Percentiles rank a stretch among this genome's conserved stretches.
These are phyloP conservation scores for Ictalurus punctatus DNA, from an alignment of 2,113 vertebrate genomes.

Conservation along the genomic window DNA sequence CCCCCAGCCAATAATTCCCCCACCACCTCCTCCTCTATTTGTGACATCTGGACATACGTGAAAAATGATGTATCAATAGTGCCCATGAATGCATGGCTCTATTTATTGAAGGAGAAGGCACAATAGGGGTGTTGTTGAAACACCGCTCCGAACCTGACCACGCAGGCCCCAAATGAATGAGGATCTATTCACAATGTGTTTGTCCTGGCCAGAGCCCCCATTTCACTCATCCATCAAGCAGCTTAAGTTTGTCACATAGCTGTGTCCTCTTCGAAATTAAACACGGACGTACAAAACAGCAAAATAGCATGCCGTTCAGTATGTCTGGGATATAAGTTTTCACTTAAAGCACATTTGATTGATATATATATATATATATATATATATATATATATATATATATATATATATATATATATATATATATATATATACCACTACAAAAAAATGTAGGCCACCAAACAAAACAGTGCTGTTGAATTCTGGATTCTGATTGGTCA, in stretches of 20 bases:
- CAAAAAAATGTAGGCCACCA: not conserved
- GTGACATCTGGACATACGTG: constrained; percentile 61
- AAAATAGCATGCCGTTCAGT: not conserved
- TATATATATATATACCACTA: too few species aligned
- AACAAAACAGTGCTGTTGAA: not conserved
- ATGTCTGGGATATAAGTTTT: not conserved
- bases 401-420: too few species aligned
- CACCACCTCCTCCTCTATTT: not conserved
- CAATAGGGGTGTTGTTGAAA: constrained; percentile 72
- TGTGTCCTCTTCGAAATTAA: constrained; percentile 54
- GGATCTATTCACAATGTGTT: constrained; percentile 66
- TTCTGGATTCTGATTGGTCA: constrained; percentile 8
- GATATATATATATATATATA: not conserved
- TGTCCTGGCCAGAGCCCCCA: constrained; percentile 62
- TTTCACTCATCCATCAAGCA: constrained; percentile 61
- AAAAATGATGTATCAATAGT: constrained; percentile 74
- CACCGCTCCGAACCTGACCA: constrained; percentile 68
- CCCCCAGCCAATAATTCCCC: not conserved
- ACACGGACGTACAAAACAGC: not conserved
- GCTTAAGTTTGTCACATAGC: constrained; percentile 50
- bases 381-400: too few species aligned
- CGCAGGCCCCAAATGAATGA: constrained; percentile 61
- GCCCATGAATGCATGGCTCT: constrained; percentile 73
- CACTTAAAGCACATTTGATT: constrained; percentile 64
- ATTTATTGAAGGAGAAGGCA: constrained; percentile 75